Evolutionary conservation across 2,797 vertebrate genomes (phyloP), one percentile per base, ranked within the genome.

Genomic region (Danio choprae): DNA sequence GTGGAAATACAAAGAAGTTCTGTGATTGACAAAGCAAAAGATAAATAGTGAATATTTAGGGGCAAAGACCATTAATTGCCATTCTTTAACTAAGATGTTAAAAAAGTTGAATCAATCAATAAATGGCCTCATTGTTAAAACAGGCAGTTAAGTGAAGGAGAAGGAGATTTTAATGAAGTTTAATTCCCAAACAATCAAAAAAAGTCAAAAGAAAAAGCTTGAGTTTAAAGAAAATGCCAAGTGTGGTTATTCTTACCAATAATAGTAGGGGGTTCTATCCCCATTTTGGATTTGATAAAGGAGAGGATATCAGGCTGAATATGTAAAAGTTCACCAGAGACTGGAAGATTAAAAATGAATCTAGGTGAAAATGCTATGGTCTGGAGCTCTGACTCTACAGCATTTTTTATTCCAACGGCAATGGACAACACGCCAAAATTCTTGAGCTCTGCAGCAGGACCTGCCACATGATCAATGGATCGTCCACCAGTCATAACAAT

Each of bases 291-390:
- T 79, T 90, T 84, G 77, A 94, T 84, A 88, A 93, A 92, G 68
- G 88, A 88, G 69, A 90, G 87, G 77, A 92, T 87, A 70, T 92
- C 88, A n/a, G 90, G 86, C 84, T 92, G 92, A 86, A 93, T 83
- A 50, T 89, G 90, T 79, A 92, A 89, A 87, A 94, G 89, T 89
- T 93, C 92, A 81, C 90, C 91, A 89, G 90, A 92, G 77, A 90
- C 68, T 50, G 91, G 84, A 74, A 94, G 77, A 82, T 89, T 89
- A 76, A 90, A 93, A 84, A 91, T 87, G 55, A 95, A 92, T 84
- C 81, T 87, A 63, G 88, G 58, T 51, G 91, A 90, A 59, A 85
- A 87, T 8, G 92, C 90, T 55, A 94, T 92, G 84, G 85, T 84
- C 68, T 90, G 55, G 59, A 94, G 90, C 73, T 94, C 93, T 7